Evolutionary conservation across 2,797 vertebrate species (phyloP).

Genomic region (Crenuchus spilurus): DNA sequence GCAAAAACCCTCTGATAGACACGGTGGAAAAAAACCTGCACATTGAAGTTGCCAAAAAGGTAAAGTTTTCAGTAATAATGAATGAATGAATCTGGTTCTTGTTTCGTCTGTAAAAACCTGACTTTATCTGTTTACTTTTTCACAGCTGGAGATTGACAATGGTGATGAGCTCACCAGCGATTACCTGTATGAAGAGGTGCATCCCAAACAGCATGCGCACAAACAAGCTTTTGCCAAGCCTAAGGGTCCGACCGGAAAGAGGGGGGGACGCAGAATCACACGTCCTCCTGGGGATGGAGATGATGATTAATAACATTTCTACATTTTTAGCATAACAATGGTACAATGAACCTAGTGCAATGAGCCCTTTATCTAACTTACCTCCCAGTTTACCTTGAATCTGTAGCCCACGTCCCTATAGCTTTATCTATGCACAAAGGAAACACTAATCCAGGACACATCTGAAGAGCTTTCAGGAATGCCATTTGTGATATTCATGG

Average conservation of each 20-base stretch:
- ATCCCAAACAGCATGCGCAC: constrained; percentile 87
- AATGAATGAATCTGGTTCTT: too few species aligned
- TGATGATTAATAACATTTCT: constrained; percentile 71
- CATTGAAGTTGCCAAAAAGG: constrained; percentile 85
- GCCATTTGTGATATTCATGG: constrained; percentile 12
- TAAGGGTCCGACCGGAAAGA: constrained; percentile 86
- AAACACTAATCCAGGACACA: constrained; percentile 47
- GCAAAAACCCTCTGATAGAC: constrained; percentile 84
- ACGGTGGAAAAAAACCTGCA: constrained; percentile 81
- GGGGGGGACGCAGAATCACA: constrained; percentile 84
- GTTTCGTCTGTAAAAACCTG: background rate
- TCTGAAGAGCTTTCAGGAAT: constrained; percentile 37
- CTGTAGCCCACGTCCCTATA: constrained; percentile 44
- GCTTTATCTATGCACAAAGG: constrained; percentile 61
- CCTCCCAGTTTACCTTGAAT: constrained; percentile 40
- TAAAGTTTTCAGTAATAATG: too few species aligned
- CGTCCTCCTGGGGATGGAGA: constrained; percentile 81
- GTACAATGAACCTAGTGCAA: constrained; percentile 52
- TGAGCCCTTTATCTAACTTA: constrained; percentile 21
- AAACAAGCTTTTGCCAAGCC: constrained; percentile 88
- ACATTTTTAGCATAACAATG: constrained; percentile 26
- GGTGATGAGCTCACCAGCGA: constrained; percentile 87
- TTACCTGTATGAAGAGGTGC: constrained; percentile 88
- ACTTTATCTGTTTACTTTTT: background rate
- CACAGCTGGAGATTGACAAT: constrained; percentile 86